Percentiles rank a stretch among this genome's conserved stretches.
phyloP scores from a whole-genome alignment of 2,888 invertebrate species.

The Diachrysia chrysitis region DNA sequence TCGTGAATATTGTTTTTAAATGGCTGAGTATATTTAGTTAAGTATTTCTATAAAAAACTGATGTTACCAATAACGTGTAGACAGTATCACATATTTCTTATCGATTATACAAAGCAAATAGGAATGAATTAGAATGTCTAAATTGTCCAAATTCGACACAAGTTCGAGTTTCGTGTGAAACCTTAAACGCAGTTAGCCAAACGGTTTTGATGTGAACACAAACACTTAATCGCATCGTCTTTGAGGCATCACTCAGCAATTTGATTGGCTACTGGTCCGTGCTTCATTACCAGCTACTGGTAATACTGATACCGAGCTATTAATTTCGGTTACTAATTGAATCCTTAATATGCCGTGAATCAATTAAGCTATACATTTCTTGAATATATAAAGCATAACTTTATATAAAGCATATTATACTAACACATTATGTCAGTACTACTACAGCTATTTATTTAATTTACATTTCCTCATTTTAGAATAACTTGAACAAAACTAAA shows the following conservation, averaged over 20 bases:
- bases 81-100: too few species aligned
- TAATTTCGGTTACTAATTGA: slow-evolving; percentile 1
- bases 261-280: background rate
- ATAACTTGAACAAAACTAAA: too few species aligned
- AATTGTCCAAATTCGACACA: background rate
- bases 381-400: background rate
- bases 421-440: too few species aligned
- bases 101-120: too few species aligned
- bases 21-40: background rate
- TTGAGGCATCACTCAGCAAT: background rate
- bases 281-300: slow-evolving; percentile 1
- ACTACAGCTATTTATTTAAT: too few species aligned
- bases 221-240: slow-evolving; percentile 2
- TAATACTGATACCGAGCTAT: slow-evolving; percentile 6
- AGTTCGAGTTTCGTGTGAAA: slow-evolving; percentile 1
- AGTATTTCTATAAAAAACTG: too few species aligned
- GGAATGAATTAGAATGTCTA: background rate
- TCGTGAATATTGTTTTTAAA: background rate
- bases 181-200: slow-evolving; percentile 1
- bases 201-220: background rate
- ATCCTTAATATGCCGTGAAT: background rate
- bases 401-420: too few species aligned
- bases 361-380: background rate
- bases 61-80: background rate
- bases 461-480: too few species aligned